These are phyloP conservation scores for Opisthocomus hoazin DNA, from an alignment of 2,113 vertebrate genomes.

Conservation along the genomic window DNA sequence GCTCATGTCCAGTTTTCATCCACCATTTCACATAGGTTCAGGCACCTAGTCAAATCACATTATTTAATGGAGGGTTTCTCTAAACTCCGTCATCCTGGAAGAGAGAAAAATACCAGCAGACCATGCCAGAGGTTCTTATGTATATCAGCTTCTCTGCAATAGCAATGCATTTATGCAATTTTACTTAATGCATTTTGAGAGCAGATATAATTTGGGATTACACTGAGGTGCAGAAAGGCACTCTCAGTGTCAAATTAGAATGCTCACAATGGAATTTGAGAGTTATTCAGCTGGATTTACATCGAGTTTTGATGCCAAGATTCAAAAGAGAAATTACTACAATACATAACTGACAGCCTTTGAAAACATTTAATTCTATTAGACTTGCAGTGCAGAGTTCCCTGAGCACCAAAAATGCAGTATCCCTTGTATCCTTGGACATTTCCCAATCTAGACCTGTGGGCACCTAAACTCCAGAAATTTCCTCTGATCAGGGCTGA, in stretches of 20 bases:
- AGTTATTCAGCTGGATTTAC: not conserved
- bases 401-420: not conserved
- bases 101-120: not conserved
- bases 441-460: not conserved
- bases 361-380: not conserved
- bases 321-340: not conserved
- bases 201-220: not conserved
- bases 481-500: not conserved
- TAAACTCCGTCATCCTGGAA: not conserved
- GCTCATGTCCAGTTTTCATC: no score
- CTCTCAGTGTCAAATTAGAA: not conserved
- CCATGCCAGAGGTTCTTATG: not conserved
- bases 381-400: not conserved
- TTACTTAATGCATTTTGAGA: not conserved
- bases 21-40: not conserved
- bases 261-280: not conserved
- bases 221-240: not conserved
- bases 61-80: not conserved
- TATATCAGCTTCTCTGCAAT: not conserved
- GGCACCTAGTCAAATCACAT: not conserved
- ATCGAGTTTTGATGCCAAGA: not conserved
- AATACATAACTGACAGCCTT: not conserved
- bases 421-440: not conserved
- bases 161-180: not conserved
- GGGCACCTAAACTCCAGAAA: not conserved